These are phyloP conservation scores for Cydia strobilella DNA, from an alignment of 1,140 invertebrate genomes.

Conservation along the genomic window DNA sequence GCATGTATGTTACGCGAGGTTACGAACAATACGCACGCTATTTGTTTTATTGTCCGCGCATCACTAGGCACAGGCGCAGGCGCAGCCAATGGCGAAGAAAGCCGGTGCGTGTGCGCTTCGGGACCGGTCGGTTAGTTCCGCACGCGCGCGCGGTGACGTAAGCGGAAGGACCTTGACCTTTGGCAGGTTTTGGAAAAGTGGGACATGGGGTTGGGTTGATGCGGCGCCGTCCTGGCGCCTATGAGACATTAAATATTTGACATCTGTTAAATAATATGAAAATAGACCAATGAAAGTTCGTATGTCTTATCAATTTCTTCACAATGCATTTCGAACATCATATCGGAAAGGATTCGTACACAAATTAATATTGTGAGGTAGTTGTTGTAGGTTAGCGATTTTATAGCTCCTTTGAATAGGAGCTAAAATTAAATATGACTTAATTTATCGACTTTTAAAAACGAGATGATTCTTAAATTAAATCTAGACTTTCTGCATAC, in stretches of 20 bases:
- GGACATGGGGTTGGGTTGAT: background rate
- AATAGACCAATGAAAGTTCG: too few species aligned
- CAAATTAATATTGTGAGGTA: too few species aligned
- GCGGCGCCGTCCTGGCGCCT: background rate
- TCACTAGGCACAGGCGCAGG: background rate
- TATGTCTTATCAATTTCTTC: too few species aligned
- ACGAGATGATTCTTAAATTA: too few species aligned
- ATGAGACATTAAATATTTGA: background rate
- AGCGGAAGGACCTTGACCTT: constrained; percentile 25
- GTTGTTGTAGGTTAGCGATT: too few species aligned
- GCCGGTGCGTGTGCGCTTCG: constrained; percentile 2
- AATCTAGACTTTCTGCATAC: too few species aligned
- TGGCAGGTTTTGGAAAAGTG: background rate
- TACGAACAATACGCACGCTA: background rate
- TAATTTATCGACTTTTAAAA: too few species aligned
- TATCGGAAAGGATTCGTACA: too few species aligned
- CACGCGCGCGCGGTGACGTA: background rate
- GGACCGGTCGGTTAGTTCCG: background rate
- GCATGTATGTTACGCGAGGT: background rate
- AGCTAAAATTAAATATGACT: too few species aligned
- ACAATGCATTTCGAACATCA: too few species aligned
- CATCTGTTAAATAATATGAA: too few species aligned
- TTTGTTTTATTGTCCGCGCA: background rate
- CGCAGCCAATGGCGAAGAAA: background rate
- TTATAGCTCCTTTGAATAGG: too few species aligned